A percentile compares a stretch with the other conserved stretches of the same genome.
Evolutionary conservation across 2,797 vertebrate genomes (phyloP).

Genomic region (Hoplostethus mediterraneus): DNA sequence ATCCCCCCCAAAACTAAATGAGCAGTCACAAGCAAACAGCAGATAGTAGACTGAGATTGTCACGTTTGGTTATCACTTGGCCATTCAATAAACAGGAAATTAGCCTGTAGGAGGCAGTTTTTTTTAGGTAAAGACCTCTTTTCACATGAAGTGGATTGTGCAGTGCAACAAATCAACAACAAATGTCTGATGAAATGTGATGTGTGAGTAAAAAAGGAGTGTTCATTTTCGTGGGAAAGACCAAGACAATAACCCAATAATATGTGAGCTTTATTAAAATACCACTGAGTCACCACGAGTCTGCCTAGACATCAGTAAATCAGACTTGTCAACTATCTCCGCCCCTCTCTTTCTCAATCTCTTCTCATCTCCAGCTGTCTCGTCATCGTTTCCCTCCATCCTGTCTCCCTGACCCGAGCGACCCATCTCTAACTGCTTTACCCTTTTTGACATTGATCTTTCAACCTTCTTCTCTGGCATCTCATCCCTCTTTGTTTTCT

Average conservation of each 20-base stretch:
- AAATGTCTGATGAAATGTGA: constrained; percentile 29
- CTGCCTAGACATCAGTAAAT: constrained; percentile 32
- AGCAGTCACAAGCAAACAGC: constrained; percentile 11
- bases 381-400: constrained; percentile 41
- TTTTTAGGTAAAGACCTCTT: not conserved
- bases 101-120: not conserved
- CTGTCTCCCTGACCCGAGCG: constrained; percentile 19
- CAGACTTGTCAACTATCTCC: constrained; percentile 31
- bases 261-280: constrained; percentile 54
- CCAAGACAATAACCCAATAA: constrained; percentile 30
- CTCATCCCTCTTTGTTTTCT: constrained; percentile 12
- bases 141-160: constrained; percentile 18
- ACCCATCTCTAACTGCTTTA: constrained; percentile 26
- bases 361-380: constrained; percentile 52
- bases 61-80: constrained; percentile 13
- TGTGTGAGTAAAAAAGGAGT: constrained; percentile 39
- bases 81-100: constrained; percentile 24
- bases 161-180: not conserved
- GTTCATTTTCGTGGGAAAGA: constrained; percentile 49
- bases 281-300: constrained; percentile 58
- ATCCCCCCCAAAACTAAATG: constrained; percentile 30
- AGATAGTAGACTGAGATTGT: constrained; percentile 1
- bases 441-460: constrained; percentile 33
- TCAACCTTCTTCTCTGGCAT: constrained; percentile 13
- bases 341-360: constrained; percentile 41